phyloP scores from a whole-genome alignment of 2,888 invertebrate genomes.

The Dichetophora obliterata region DNA sequence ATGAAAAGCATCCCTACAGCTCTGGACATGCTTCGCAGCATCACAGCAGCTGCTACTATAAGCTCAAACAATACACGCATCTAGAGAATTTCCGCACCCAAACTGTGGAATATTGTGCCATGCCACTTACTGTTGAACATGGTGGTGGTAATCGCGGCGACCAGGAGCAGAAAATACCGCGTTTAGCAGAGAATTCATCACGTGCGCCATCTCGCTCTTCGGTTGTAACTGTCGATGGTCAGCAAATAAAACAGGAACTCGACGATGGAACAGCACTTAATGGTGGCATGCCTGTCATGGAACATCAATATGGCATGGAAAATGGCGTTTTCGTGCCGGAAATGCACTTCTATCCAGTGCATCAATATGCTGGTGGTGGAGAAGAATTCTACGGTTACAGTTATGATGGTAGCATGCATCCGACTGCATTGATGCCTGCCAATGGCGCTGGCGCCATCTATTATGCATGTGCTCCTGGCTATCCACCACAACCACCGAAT shows the following conservation, averaged over 20 bases:
- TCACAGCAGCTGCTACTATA: conserved; percentile 51
- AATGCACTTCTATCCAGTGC: conserved; percentile 48
- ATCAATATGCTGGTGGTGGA: conserved; percentile 41
- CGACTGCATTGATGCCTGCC: conserved; percentile 49
- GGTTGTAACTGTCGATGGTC: background rate
- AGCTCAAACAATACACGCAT: conserved; percentile 56
- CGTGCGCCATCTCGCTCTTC: conserved; percentile 32
- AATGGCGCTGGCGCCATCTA: conserved; percentile 44
- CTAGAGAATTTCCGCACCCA: conserved; percentile 58
- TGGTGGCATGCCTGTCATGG: background rate
- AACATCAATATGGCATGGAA: conserved; percentile 44
- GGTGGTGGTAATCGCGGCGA: conserved; percentile 30
- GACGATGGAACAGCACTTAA: background rate
- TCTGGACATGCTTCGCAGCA: conserved; percentile 35
- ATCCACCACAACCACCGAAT: conserved; percentile 40
- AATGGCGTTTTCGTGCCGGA: conserved; percentile 49
- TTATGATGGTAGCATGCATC: conserved; percentile 51
- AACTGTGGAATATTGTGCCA: conserved; percentile 55
- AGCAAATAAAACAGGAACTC: conserved; percentile 20
- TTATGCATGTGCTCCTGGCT: conserved; percentile 41
- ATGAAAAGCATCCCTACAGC: conserved; percentile 43
- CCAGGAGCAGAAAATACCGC: background rate
- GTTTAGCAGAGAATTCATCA: background rate
- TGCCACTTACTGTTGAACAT: conserved; percentile 58
- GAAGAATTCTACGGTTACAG: conserved; percentile 54